Conservation (phyloP, 2,113 vertebrate species). For the Chloebia gouldiae region DNA sequence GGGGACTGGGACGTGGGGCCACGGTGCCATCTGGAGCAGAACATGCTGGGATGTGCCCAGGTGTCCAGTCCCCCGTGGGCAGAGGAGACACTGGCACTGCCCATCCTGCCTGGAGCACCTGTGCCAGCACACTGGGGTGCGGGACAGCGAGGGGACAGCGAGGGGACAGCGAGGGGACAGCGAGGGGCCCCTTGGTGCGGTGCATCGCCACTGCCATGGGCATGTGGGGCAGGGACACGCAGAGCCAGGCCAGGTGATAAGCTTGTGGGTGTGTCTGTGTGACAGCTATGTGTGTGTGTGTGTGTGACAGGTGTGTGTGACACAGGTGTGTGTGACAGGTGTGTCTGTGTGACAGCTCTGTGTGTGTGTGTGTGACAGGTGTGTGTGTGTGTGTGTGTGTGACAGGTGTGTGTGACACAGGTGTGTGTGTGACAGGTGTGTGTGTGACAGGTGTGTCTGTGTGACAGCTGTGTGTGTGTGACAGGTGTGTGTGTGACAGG, state of each 20-base stretch:
- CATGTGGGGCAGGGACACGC: background rate
- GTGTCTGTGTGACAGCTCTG: no score
- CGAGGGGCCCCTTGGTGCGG: rapidly evolving
- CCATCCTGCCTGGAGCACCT: background rate
- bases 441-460: no score
- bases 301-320: background rate
- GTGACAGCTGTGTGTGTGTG: no score
- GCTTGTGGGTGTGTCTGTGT: rapidly evolving
- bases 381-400: no score
- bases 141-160: background rate
- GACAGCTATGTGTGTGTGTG: background rate
- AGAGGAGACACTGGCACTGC: background rate
- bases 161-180: no score
- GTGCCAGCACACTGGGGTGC: rapidly evolving
- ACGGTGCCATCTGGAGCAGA: background rate
- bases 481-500: no score
- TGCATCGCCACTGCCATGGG: background rate
- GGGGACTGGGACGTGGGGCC: background rate
- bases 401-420: no score
- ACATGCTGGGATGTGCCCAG: background rate
- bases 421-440: no score
- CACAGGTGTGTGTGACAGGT: no score
- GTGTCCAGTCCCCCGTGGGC: background rate
- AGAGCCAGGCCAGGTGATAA: background rate
- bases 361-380: no score